phyloP scores from a whole-genome alignment of 1,140 invertebrate genomes.

The Anastrepha ludens region DNA sequence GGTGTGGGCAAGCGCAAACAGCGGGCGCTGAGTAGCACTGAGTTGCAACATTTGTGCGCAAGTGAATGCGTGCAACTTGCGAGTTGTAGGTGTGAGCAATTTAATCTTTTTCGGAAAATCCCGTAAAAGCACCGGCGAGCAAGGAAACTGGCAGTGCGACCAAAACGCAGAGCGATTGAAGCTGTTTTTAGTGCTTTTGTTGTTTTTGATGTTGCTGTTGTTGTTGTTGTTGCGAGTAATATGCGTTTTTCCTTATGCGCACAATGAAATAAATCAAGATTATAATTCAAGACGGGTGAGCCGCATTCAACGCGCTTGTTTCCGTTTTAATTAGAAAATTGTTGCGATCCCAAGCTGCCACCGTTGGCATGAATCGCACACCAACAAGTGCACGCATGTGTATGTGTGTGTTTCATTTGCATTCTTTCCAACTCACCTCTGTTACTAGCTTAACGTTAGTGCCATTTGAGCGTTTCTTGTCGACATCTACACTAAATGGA shows the following conservation, averaged over 20 bases:
- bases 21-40: background rate
- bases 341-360: background rate
- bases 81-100: slow-evolving; percentile 1
- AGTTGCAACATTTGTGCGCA: background rate
- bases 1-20: background rate
- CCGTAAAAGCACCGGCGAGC: background rate
- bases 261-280: slow-evolving; percentile 58
- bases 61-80: background rate
- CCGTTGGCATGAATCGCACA: too few relatives aligned
- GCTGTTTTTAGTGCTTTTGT: background rate
- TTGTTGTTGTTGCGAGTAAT: background rate
- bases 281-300: slow-evolving; percentile 55
- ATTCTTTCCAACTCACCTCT: background rate
- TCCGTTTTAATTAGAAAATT: slow-evolving; percentile 57
- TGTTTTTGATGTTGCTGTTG: background rate
- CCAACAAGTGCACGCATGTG: background rate
- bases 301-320: slow-evolving; percentile 56
- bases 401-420: background rate
- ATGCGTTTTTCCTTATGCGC: slow-evolving; percentile 41
- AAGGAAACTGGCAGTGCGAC: background rate
- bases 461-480: background rate
- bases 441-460: background rate
- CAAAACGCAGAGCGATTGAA: background rate
- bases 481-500: background rate
- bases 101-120: slow-evolving; percentile 49